phyloP scores from a whole-genome alignment of 2,797 vertebrate genomes.

The Pipistrellus nathusii region DNA sequence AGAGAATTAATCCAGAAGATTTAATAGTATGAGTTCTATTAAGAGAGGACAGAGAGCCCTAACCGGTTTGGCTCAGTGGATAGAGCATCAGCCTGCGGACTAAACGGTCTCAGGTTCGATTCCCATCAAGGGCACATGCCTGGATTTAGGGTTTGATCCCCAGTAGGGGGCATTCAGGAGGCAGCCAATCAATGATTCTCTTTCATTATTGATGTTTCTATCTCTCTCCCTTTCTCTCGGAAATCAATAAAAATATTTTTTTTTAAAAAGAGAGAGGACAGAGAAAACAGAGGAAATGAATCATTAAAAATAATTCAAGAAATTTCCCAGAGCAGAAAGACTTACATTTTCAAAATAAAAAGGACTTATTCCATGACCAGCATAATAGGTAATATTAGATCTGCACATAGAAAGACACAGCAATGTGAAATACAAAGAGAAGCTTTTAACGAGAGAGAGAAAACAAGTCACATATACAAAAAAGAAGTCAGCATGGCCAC shows the following conservation, averaged over 20 bases:
- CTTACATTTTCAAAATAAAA: conserved; percentile 29
- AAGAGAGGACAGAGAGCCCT: conserved; percentile 21
- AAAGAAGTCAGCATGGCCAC: neutral
- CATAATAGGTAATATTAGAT: neutral
- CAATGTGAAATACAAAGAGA: conserved; percentile 15
- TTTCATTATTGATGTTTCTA: too few species aligned
- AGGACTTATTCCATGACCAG: neutral
- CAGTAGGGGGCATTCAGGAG: too few species aligned
- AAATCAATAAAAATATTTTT: too few species aligned
- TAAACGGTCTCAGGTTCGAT: too few species aligned
- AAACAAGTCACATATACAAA: neutral
- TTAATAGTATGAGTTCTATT: neutral
- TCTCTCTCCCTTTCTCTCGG: too few species aligned
- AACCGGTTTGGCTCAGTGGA: too few species aligned
- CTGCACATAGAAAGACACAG: neutral
- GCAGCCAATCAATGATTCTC: too few species aligned
- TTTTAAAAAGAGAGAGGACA: neutral
- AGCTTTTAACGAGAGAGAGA: neutral
- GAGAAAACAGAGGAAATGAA: conserved; percentile 3
- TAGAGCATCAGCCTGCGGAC: too few species aligned
- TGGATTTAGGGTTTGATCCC: too few species aligned
- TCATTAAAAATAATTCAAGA: conserved; percentile 36
- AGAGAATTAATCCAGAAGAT: neutral
- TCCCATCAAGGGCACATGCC: too few species aligned
- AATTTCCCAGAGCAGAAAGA: neutral